Conservation (phyloP, 2,888 invertebrate genomes). For the Antitype chi region DNA sequence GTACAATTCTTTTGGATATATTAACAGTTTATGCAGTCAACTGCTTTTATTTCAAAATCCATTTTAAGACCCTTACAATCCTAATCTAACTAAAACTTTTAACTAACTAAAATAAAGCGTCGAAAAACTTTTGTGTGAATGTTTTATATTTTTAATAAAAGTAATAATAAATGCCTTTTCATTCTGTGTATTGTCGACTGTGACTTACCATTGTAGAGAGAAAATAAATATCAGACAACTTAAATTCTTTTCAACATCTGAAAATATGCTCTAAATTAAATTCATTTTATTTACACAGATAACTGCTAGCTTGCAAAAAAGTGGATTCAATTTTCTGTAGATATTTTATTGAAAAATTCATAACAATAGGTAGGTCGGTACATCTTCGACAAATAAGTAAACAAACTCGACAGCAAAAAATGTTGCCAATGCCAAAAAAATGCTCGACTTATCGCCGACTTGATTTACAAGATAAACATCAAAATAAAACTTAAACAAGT, state of each 20-base stretch:
- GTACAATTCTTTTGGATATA: too few relatives aligned
- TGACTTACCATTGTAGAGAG: too few relatives aligned
- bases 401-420: constrained; percentile 2
- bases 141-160: neutral
- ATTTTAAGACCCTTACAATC: too few relatives aligned
- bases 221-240: neutral
- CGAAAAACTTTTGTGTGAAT: neutral
- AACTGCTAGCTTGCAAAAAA: neutral
- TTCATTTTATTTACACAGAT: too few relatives aligned
- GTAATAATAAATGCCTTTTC: neutral
- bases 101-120: neutral
- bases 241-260: neutral
- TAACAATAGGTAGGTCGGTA: neutral
- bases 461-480: constrained; percentile 42
- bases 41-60: too few relatives aligned
- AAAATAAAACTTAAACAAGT: constrained; percentile 21
- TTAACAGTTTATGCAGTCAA: too few relatives aligned
- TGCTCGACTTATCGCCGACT: constrained; percentile 15
- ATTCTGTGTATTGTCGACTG: neutral
- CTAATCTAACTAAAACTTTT: neutral
- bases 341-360: too few relatives aligned
- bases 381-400: neutral
- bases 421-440: constrained; percentile 3
- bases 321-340: too few relatives aligned
- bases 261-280: neutral